Conservation (phyloP, 2,113 vertebrate species). For the Carassius carassius region DNA sequence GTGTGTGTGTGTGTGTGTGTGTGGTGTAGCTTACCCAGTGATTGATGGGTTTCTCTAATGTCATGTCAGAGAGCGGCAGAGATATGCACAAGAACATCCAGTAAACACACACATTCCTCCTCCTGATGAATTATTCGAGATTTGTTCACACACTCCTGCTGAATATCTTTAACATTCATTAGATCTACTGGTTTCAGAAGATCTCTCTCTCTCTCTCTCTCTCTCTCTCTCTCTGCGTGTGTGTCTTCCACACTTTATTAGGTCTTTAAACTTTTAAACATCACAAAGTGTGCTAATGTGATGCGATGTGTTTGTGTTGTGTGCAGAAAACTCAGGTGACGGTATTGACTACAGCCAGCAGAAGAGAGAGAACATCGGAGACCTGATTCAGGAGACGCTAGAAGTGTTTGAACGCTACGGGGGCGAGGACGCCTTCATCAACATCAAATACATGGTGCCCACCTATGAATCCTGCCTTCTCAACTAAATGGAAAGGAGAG, state of each 20-base stretch:
- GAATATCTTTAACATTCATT: neutral
- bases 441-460: constrained; percentile 97
- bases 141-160: neutral
- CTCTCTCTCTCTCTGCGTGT: neutral
- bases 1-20: neutral
- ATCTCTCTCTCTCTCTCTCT: no score
- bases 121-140: neutral
- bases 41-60: constrained; percentile 38
- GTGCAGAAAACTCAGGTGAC: constrained; percentile 86
- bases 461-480: constrained; percentile 90
- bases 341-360: constrained; percentile 90
- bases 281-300: neutral
- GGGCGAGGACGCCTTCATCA: constrained; percentile 87
- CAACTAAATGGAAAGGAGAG: constrained; percentile 65
- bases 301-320: constrained; percentile 36
- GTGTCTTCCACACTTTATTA: neutral
- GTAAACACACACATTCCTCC: neutral
- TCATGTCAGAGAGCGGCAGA: constrained; percentile 8
- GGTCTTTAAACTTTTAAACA: neutral
- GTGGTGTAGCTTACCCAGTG: constrained; percentile 19
- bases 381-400: constrained; percentile 92
- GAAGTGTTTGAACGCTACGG: constrained; percentile 87
- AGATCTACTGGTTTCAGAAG: neutral
- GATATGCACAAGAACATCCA: neutral
- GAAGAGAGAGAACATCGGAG: constrained; percentile 87